Evolutionary conservation across 2,888 invertebrate species (phyloP).

Genomic region (Pammene fasciana): DNA sequence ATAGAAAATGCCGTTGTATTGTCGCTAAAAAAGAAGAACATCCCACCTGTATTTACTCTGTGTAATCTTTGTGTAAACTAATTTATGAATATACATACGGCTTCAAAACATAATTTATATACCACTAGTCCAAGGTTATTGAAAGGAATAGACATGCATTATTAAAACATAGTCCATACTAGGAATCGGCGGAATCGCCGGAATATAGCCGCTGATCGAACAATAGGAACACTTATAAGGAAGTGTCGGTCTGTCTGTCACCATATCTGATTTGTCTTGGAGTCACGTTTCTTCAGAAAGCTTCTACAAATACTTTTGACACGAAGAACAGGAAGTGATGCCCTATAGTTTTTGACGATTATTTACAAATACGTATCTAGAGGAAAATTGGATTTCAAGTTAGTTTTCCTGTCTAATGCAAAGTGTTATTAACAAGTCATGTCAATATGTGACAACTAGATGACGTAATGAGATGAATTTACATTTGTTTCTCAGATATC

Average conservation of each 20-base stretch:
- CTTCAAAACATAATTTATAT: not conserved
- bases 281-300: conserved; percentile 30
- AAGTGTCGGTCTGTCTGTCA: conserved; percentile 31
- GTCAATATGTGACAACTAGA: not conserved
- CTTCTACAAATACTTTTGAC: conserved; percentile 1
- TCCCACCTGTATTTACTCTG: no score
- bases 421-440: not conserved
- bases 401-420: not conserved
- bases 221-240: conserved; percentile 34
- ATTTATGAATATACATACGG: no score
- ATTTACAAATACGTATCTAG: no score
- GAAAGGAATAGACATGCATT: conserved; percentile 18
- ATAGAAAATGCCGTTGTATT: no score
- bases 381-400: not conserved
- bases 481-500: no score
- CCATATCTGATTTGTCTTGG: conserved; percentile 15
- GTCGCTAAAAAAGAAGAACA: no score
- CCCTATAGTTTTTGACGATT: no score
- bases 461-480: not conserved
- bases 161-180: conserved; percentile 21
- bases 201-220: conserved; percentile 21
- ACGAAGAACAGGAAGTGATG: not conserved
- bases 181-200: conserved; percentile 21
- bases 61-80: no score
- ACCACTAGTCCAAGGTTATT: conserved; percentile 20